Evolutionary conservation across 2,113 vertebrate species (phyloP).

Genomic region (Caranx ignobilis): DNA sequence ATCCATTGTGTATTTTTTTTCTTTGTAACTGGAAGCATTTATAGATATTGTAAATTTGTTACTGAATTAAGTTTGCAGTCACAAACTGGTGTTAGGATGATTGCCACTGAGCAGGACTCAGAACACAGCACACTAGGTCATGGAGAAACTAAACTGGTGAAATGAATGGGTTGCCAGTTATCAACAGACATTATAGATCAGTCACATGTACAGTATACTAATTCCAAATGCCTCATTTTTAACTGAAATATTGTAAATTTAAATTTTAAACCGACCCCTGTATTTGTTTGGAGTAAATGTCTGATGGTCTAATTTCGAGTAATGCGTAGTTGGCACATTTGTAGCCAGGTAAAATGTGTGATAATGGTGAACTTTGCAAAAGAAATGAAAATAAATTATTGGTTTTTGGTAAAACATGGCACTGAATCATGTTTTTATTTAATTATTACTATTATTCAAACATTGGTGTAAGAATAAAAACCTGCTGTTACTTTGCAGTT

Average conservation of each 20-base stretch:
- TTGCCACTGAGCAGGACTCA: slow-evolving; percentile 80
- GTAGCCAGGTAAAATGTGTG: slow-evolving; percentile 92
- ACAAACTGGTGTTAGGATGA: slow-evolving; percentile 64
- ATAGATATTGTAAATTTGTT: slow-evolving; percentile 36
- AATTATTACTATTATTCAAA: background rate
- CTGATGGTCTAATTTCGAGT: slow-evolving; percentile 88
- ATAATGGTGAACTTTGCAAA: slow-evolving; percentile 90
- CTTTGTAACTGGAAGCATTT: slow-evolving; percentile 39
- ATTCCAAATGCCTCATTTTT: slow-evolving; percentile 80
- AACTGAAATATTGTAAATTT: slow-evolving; percentile 87
- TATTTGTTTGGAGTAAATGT: slow-evolving; percentile 92
- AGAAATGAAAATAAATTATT: slow-evolving; percentile 94
- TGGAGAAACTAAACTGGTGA: slow-evolving; percentile 30
- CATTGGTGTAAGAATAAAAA: background rate
- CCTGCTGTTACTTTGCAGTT: background rate
- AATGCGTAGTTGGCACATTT: slow-evolving; percentile 90
- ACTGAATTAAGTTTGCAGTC: slow-evolving; percentile 38
- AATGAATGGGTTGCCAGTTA: slow-evolving; percentile 43
- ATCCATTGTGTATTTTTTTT: slow-evolving; percentile 50
- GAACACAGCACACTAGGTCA: slow-evolving; percentile 60
- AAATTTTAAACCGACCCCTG: slow-evolving; percentile 85
- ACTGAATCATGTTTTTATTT: slow-evolving; percentile 22
- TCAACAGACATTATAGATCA: slow-evolving; percentile 53
- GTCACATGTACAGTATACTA: slow-evolving; percentile 70
- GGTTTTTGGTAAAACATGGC: slow-evolving; percentile 77